Base-by-base conservation (phyloP, 2,888 invertebrate species). In the Erebia epiphron region DNA sequence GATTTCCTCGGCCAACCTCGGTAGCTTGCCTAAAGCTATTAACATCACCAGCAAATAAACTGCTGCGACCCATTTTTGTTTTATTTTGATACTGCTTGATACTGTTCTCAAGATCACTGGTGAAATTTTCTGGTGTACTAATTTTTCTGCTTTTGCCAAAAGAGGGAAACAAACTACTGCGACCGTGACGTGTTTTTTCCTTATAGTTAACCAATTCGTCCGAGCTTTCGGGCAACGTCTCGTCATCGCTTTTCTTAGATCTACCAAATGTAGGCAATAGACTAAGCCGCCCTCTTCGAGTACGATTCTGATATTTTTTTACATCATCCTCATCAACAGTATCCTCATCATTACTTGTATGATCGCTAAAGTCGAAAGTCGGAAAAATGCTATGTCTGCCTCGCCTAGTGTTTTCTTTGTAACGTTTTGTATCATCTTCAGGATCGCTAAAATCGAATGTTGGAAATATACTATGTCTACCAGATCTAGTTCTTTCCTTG, bases 311-410 rank as follows among this genome's bases (percentile, higher is more conserved):
- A 76, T 92, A 92, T 77, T 83, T 90, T 77, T 83, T 78, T n/a
- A 91, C 79, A 79, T 92, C 91, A 18, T 91, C 90, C 79, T 90
- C 91, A 68, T 91, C 89, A 73, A 91, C 82, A 57, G 86, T 87
- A 73, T 89, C 89, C 69, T 89, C 90, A 52, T 89, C 90, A 75
- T 89, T 86, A 66, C 83, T 85, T 52, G 86, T 80, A 63, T 79
- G 80, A 18, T 87, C 88, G 60, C 83, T 86, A 68, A 92, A 92
- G 77, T 92, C 86, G 66, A 92, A 92, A 13, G 85, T 85, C 2
- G 92, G 92, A 67, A 92, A 92, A 75, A 92, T 91, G 67, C 92
- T 92, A 68, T 89, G 86, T 71, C 92, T 82, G 4, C 91, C 91
- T 9, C 84, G 83, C 74, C 81, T 88, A 9, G 92, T 91, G 70